Evolutionary conservation across 2,797 vertebrate species (phyloP).

Genomic region (Amblyopsis hoosieri): DNA sequence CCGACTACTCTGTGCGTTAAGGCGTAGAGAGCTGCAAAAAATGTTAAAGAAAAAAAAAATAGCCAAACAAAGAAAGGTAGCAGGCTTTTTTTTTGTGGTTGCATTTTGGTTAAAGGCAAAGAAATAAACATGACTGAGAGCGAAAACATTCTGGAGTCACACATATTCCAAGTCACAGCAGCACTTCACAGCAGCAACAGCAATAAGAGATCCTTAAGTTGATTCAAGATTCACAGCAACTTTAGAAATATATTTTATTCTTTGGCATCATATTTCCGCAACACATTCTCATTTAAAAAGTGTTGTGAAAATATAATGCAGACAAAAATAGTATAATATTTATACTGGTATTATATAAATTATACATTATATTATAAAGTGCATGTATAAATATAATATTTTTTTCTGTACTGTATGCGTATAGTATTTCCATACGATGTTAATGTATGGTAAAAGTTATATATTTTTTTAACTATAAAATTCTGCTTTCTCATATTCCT

Average conservation of each 20-base stretch:
- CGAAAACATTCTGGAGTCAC: slow-evolving; percentile 51
- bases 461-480: no score
- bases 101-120: slow-evolving; percentile 38
- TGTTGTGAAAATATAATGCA: background rate
- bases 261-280: no score
- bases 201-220: no score
- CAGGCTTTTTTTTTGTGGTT: slow-evolving; percentile 70
- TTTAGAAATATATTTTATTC: no score
- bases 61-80: slow-evolving; percentile 89
- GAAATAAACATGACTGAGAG: slow-evolving; percentile 76
- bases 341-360: background rate
- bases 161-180: slow-evolving; percentile 34
- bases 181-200: background rate
- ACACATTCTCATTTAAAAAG: background rate
- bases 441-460: no score
- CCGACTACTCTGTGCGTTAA: slow-evolving; percentile 97
- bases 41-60: slow-evolving; percentile 87
- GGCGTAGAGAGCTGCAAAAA: slow-evolving; percentile 97
- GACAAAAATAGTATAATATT: slow-evolving; percentile 4
- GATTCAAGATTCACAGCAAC: no score
- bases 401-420: no score
- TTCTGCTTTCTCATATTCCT: background rate
- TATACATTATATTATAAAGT: no score
- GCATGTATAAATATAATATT: no score
- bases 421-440: no score